Percentiles rank a stretch among this genome's conserved stretches.
phyloP scores from a whole-genome alignment of 2,113 vertebrate genomes.

The Ancistrus triradiatus region DNA sequence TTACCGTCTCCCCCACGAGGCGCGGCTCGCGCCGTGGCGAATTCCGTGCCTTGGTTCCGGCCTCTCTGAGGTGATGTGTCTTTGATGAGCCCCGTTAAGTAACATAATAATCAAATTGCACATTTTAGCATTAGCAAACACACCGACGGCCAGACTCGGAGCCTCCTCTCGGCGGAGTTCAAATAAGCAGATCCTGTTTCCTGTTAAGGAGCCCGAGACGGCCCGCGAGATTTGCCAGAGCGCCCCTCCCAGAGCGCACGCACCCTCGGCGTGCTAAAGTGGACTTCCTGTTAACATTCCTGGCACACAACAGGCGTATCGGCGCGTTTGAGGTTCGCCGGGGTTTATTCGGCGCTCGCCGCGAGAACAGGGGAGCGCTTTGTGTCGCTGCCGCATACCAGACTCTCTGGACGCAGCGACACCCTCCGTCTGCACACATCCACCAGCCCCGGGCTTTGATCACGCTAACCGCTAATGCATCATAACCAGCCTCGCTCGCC shows the following conservation, averaged over 20 bases:
- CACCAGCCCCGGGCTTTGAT: conserved; percentile 45
- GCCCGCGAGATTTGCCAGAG: conserved; percentile 31
- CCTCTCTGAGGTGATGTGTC: conserved; percentile 54
- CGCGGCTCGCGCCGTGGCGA: too few species aligned
- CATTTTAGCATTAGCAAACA: conserved; percentile 44
- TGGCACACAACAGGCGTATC: conserved; percentile 48
- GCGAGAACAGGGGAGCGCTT: conserved; percentile 53
- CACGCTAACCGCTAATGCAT: conserved; percentile 49
- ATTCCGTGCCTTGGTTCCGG: conserved; percentile 9
- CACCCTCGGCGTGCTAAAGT: conserved; percentile 45
- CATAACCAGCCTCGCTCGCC: conserved; percentile 52
- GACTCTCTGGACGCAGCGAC: conserved; percentile 42
- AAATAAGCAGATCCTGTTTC: conserved; percentile 66
- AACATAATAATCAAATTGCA: conserved; percentile 59
- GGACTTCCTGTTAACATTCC: conserved; percentile 58
- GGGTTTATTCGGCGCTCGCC: conserved; percentile 48
- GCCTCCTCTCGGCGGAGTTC: conserved; percentile 40
- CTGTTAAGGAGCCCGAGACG: conserved; percentile 46
- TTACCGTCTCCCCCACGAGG: too few species aligned
- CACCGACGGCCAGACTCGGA: conserved; percentile 36
- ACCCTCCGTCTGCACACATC: conserved; percentile 32
- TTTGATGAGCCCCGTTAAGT: conserved; percentile 62
- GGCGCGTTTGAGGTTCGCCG: conserved; percentile 34
- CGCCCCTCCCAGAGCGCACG: conserved; percentile 11
- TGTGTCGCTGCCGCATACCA: conserved; percentile 49